These are phyloP conservation scores for Sebastolobus alascanus DNA, from an alignment of 2,797 vertebrate genomes.

Conservation along the genomic window DNA sequence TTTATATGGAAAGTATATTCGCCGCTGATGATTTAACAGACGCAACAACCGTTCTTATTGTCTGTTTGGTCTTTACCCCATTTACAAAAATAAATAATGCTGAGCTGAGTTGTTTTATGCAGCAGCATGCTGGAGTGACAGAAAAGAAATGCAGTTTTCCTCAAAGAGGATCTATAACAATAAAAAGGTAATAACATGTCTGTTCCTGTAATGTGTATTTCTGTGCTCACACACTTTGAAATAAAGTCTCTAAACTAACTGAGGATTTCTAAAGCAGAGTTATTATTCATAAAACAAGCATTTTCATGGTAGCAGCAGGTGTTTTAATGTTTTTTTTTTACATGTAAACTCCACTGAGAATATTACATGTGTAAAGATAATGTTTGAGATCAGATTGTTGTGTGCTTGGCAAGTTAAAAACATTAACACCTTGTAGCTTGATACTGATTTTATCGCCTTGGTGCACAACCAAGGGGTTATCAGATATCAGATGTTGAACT, in stretches of 20 bases:
- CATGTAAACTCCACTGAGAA: neutral
- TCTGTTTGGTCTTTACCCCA: slow-evolving; percentile 45
- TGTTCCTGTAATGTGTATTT: slow-evolving; percentile 69
- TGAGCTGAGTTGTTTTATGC: slow-evolving; percentile 18
- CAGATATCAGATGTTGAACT: too few relatives aligned
- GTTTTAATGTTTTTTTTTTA: neutral
- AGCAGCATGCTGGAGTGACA: slow-evolving; percentile 40
- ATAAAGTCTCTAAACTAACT: slow-evolving; percentile 77
- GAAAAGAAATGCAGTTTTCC: slow-evolving; percentile 70
- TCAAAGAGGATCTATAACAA: slow-evolving; percentile 75
- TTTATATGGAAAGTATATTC: slow-evolving; percentile 73
- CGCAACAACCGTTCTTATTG: slow-evolving; percentile 22
- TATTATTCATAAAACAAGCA: neutral
- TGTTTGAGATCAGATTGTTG: neutral
- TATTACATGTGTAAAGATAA: neutral
- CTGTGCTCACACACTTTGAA: slow-evolving; percentile 76
- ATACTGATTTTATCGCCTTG: neutral
- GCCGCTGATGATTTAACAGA: slow-evolving; percentile 61
- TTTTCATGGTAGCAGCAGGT: neutral
- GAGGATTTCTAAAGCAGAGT: neutral
- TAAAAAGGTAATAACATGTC: slow-evolving; percentile 35
- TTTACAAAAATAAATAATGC: slow-evolving; percentile 20
- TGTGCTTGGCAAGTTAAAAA: neutral
- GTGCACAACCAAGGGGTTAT: neutral
- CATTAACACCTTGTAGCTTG: neutral